Evolutionary conservation across 2,113 vertebrate species (phyloP), one percentile per base, ranked within the genome.

Genomic region (Lophius piscatorius): DNA sequence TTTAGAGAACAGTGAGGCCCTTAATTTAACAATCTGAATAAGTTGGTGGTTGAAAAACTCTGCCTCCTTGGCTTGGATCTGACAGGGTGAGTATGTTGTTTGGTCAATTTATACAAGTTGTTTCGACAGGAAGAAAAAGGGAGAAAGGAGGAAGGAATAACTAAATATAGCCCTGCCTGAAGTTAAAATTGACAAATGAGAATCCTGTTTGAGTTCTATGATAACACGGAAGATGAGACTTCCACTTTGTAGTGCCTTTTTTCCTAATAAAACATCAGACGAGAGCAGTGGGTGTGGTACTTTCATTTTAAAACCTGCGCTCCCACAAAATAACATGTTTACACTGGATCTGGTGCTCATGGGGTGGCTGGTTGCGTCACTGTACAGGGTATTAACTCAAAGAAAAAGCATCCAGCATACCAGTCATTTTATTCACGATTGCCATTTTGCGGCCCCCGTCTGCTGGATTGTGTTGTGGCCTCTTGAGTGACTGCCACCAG

Each of bases 241-340:
- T 40, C 4, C n/a, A 59, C 41, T 33, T 33, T 14, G 46, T 39
- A 39, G 38, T 2, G 13, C 7, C 35, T 21, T n/a, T 50, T 61
- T 18, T 62, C 26, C 40, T 57, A 45, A 50, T 21, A 50, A 50
- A 40, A 55, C 12, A 11, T 35, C 18, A 24, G 1, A 20, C 4
- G 50, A 57, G 49, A 33, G 24, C n/a, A 54, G 2, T 34, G 55
- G 69, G 36, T 44, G 60, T 48, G 48, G 42, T 36, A 8, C 12
- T 14, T 18, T 54, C 26, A 33, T 44, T 59, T 52, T 29, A 51
- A 39, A 52, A 41, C 5, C n/a, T 24, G 13, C 29, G 26, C 10
- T 62, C n/a, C 29, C 49, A 20, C 29, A 9, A 55, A 45, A 10
- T 21, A 9, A 39, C 26, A 36, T 45, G 39, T n/a, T 50, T 33